Evolutionary conservation across 2,888 invertebrate species (phyloP), one percentile per base, ranked within the genome.

Genomic region (Theretra japonica): DNA sequence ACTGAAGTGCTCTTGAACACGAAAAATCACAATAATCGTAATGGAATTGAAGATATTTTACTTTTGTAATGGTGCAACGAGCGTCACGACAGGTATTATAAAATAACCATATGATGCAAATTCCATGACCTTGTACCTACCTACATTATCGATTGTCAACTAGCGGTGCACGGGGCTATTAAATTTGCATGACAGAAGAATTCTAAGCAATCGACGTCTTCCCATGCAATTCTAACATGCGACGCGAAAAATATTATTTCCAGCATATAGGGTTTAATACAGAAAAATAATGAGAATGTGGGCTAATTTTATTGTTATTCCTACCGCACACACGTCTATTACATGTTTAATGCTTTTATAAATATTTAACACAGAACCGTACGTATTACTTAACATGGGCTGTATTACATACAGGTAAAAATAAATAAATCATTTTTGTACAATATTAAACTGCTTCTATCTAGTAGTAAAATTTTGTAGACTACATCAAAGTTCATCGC

Each of bases 401-500:
- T 53, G 53, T 53, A 53, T 17, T 5, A n/a, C n/a, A 53, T 65
- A 65, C 33, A 65, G 62, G 21, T 41, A 60, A 50, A 30, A 28
- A 33, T 69, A 53, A 60, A 53, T 53, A 60, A 70, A 70, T 28
- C 11, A 21, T 60, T 30, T 33, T n/a, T 28, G 11, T 69, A 30
- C 69, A 25, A 21, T 30, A 69, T 50, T 60, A 62, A 8, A 53
- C 60, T 50, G 50, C 7, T 62, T 70, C 48, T 4, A 15, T 62
- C n/a, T 23, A 53, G 59, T 7, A 50, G 21, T 62, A 60, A 60
- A 48, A 53, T 58, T 68, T 74, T 72, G 73, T 75, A 73, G 62
- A 60, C 72, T 70, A 70, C 79, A 80, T 80, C 76, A 79, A 80
- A 75, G 75, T 72, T 70, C 70, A 71, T 72, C 70, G 60, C 74